Percentiles rank a stretch among this genome's conserved stretches.
Conservation (phyloP, 2,888 invertebrate species). For the Cantharis rufa region DNA sequence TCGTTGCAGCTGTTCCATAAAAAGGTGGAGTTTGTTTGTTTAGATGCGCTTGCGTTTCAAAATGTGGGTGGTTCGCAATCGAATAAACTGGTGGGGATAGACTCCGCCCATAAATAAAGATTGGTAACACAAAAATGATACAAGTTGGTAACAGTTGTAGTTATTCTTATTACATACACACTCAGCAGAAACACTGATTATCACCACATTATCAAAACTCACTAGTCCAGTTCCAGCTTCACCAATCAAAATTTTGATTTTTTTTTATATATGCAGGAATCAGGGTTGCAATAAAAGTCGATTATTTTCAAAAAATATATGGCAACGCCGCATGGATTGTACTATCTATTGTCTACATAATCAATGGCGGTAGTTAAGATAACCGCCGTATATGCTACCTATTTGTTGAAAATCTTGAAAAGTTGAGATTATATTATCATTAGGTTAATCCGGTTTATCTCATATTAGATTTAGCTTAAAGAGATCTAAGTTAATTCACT, state of each 20-base stretch:
- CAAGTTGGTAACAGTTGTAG: slow-evolving; percentile 10
- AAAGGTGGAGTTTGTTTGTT: slow-evolving; percentile 35
- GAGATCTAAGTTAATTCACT: not conserved
- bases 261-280: too few relatives aligned
- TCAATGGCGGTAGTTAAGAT: not conserved
- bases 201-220: not conserved
- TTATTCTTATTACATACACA: not conserved
- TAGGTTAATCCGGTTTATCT: not conserved
- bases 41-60: slow-evolving; percentile 39
- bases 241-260: too few relatives aligned
- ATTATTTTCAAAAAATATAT: too few relatives aligned
- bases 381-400: not conserved
- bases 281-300: too few relatives aligned
- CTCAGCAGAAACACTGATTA: not conserved
- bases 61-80: slow-evolving; percentile 30
- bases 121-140: slow-evolving; percentile 16
- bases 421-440: not conserved
- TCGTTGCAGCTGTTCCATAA: slow-evolving; percentile 49
- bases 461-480: not conserved
- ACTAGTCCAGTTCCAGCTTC: not conserved
- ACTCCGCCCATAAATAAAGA: slow-evolving; percentile 15
- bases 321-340: too few relatives aligned
- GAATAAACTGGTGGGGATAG: slow-evolving; percentile 17
- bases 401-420: not conserved
- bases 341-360: not conserved